Evolutionary conservation across 2,113 vertebrate species (phyloP).

Genomic region (Eira barbara): DNA sequence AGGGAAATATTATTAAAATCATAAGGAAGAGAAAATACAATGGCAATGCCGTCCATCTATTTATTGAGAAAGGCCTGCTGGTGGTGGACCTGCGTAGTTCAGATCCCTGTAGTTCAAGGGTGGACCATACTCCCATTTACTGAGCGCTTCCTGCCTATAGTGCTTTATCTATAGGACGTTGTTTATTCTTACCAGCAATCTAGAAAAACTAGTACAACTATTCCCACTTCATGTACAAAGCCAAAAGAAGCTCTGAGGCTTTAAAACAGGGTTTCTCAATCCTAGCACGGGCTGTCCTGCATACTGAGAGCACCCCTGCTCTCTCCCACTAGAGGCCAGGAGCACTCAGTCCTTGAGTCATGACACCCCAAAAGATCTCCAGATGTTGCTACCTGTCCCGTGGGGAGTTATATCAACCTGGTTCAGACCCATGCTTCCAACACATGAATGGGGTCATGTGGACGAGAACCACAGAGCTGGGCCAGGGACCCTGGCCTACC

Average conservation of each 20-base stretch:
- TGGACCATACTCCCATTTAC: accelerated
- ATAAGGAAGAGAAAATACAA: neutral
- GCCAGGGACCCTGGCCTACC: neutral
- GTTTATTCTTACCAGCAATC: neutral
- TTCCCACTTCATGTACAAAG: neutral
- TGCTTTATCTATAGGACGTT: accelerated
- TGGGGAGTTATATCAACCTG: too few relatives aligned
- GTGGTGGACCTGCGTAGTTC: neutral
- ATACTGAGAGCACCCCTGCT: neutral
- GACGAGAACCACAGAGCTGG: neutral
- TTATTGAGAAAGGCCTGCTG: neutral
- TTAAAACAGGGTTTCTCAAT: neutral
- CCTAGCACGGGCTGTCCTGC: accelerated
- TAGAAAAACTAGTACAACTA: neutral
- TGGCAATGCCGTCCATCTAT: neutral
- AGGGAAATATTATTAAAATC: neutral
- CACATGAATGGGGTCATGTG: accelerated
- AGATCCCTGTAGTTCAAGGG: neutral
- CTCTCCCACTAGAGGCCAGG: neutral
- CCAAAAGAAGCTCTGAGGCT: neutral
- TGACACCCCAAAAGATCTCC: neutral
- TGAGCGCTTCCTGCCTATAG: neutral
- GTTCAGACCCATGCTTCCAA: neutral
- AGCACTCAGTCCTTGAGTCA: neutral
- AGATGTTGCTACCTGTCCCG: neutral